Evolutionary conservation across 2,113 vertebrate genomes (phyloP), one percentile per base, ranked within the genome.

Genomic region (Sinosuthora webbiana): DNA sequence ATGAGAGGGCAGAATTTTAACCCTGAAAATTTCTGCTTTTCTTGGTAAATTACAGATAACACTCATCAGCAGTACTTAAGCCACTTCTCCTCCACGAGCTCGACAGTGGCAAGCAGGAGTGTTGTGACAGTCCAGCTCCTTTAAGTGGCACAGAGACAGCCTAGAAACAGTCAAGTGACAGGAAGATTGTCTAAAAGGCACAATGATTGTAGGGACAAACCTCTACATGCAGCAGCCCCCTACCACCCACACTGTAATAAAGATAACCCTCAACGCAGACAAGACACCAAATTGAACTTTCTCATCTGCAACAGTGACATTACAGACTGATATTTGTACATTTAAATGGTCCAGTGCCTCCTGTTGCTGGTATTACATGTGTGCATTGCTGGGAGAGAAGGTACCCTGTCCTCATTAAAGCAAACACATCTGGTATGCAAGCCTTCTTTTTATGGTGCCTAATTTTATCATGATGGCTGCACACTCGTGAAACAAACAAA

Each of bases 21-120:
- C 91, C 77, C 89, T 79, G 83, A 55, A 88, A 89, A 37, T 91
- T 92, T 94, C 86, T 95, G 65, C 91, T 79, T 91, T 89, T 93
- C 78, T 41, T 91, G 88, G 81, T 79, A 92, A 95, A 94, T 96
- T 93, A 94, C 14, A 4, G 81, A 23, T 95, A 91, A 87, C 53
- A 25, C 62, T 87, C 75, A 94, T 68, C 91, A 94, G 69, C 62
- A 49, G 64, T 83, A 82, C 93, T 96, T 91, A 78, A 87, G 37
- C 60, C 81, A 82, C 56, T 94, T 94, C 77, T 92, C 42, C 42
- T 83, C 65, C 60, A 41, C 4, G 25, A 79, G 64, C 64, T 67
- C 2, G 1, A 21, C 79, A 56, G 89, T 22, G 60, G 80, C 69
- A 86, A 59, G 37, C 75, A 84, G 87, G 60, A 92, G 78, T 57